Conservation (phyloP, 2,888 invertebrate species). For the Mystacides longicornis region DNA sequence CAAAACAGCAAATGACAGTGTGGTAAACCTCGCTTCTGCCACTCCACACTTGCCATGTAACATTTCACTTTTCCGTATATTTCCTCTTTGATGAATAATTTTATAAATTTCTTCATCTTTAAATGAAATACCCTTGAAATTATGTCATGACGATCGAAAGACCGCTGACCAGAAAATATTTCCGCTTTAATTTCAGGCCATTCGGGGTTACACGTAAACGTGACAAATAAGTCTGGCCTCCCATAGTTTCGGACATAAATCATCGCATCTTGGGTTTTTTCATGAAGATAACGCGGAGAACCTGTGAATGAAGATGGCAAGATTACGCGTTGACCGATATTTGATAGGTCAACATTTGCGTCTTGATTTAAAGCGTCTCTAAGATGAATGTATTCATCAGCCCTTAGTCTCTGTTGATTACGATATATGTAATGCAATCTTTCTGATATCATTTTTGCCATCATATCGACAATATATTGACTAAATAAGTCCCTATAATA, state of each 20-base stretch:
- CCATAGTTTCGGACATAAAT: neutral
- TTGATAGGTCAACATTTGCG: neutral
- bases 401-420: neutral
- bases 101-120: too few species aligned
- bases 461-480: neutral
- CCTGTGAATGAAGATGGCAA: neutral
- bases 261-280: neutral
- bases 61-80: too few species aligned
- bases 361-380: neutral
- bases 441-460: neutral
- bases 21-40: neutral
- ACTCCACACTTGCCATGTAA: neutral
- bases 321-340: neutral
- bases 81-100: too few species aligned
- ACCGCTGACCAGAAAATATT: neutral
- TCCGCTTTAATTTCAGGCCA: neutral
- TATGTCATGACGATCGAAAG: neutral
- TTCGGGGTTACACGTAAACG: neutral
- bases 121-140: too few species aligned
- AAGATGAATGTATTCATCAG: neutral
- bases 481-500: neutral
- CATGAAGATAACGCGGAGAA: neutral
- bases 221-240: too few species aligned
- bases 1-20: neutral
- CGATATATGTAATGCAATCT: neutral